Evolutionary conservation across 2,888 invertebrate genomes (phyloP), one percentile per base, ranked within the genome.

Genomic region (Eupelmus urozonus): DNA sequence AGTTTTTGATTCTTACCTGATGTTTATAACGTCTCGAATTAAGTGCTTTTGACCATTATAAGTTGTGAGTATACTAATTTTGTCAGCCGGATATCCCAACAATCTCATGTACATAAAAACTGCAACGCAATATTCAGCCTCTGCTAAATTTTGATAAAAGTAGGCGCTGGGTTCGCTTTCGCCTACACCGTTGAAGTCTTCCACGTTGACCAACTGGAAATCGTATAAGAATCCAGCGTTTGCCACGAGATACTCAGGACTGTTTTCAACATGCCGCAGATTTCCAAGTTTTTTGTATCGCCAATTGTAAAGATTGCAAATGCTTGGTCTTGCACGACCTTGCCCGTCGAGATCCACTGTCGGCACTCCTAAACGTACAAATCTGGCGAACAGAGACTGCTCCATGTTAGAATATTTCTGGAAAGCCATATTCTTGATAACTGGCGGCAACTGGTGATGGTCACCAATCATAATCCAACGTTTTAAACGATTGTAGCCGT

Each of bases 381-480:
- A 94, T 82, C 99, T 92, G 0, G 99, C 98, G 90, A 99, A 99
- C 55, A 99, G 92, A 71, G 98, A 98, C 91, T 99, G 99, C 87
- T 99, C 99, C 99, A 99, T 99, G 88, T 99, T 99, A 72, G 97
- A 98, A 90, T 98, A 99, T 89, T 99, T 99, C 90, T 99, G 99
- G 91, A 99, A 99, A 7, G 99, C 99, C 97, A 99, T 98, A 90
- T 99, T 99, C 91, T 99, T 99, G 62, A 99, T 98, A 13, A 99
- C 98, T 0, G 99, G 99, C 0, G 99, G 99, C 83, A 99, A 91
- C 90, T 99, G 99, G 90, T 99, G 98, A 90, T 99, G 99, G 91
- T 96, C 99, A 0, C 99, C 99, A 86, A 99, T 99, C 99, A 99
- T 99, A 84, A 99, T 98, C 99, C 99, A 99, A 18, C 99, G 93